These are phyloP conservation scores for Characodon lateralis DNA, from an alignment of 2,797 vertebrate genomes.

Conservation along the genomic window DNA sequence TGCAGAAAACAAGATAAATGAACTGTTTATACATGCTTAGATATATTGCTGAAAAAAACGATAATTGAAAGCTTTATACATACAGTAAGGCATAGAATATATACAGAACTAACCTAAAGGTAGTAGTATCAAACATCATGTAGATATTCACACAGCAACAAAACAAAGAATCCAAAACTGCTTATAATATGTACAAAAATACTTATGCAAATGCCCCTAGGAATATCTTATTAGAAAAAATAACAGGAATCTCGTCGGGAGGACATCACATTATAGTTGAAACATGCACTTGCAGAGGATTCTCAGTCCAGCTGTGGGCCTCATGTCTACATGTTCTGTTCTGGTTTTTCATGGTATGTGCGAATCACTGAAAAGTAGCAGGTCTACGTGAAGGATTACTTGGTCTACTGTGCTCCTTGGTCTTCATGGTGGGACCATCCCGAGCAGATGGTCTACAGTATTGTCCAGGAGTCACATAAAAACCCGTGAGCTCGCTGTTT, in stretches of 20 bases:
- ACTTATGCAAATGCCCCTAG: constrained; percentile 83
- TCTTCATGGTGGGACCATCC: constrained; percentile 31
- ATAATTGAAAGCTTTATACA: constrained; percentile 84
- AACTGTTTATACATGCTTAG: constrained; percentile 91
- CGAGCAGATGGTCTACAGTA: constrained; percentile 18
- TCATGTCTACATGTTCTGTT: constrained; percentile 39
- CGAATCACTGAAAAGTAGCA: constrained; percentile 53
- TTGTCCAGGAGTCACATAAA: constrained; percentile 25
- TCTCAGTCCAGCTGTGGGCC: constrained; percentile 56
- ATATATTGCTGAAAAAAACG: constrained; percentile 80
- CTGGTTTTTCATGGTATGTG: constrained; percentile 35
- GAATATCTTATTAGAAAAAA: constrained; percentile 78
- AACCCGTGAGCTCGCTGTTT: constrained; percentile 10
- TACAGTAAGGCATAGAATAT: constrained; percentile 90
- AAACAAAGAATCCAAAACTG: constrained; percentile 74
- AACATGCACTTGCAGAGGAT: constrained; percentile 77
- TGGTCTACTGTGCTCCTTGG: constrained; percentile 65
- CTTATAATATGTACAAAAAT: constrained; percentile 84
- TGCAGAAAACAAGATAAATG: constrained; percentile 87
- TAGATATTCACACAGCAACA: constrained; percentile 79
- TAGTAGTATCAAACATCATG: constrained; percentile 80
- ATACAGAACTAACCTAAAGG: constrained; percentile 82
- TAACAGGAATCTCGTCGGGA: constrained; percentile 73
- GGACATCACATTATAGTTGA: constrained; percentile 68
- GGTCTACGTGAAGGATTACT: constrained; percentile 57